Evolutionary conservation across 2,797 vertebrate species (phyloP), one percentile per base, ranked within the genome.

Genomic region (Hemitrygon akajei): DNA sequence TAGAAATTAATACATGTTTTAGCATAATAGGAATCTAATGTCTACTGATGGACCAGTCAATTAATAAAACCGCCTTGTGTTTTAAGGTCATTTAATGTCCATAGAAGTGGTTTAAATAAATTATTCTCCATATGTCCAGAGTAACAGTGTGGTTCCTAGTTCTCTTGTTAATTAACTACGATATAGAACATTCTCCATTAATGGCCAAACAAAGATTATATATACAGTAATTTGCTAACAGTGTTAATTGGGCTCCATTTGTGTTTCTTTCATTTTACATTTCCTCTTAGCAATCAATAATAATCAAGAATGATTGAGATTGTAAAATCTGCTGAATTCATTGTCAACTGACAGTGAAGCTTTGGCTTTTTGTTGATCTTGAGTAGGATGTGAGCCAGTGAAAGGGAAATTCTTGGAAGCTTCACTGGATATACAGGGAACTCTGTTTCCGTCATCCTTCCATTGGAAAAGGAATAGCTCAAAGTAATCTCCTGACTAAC

Each of bases 1-100:
- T 76, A n/a, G 27, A 93, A 93, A 93, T 93, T 93, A 93, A 93
- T 56, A 91, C 89, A 93, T 76, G 91, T 75, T 93, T 93, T 58
- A 93, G 40, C 40, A 75, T 76, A 93, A 93, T 93, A 93, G 71
- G 40, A 56, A 58, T 76, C 71, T 75, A 40, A 93, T 93, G 91
- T 76, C 91, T 76, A 58, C 91, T 93, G 69, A 93, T 93, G 71
- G 71, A 76, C 37, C 71, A 76, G 40, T 76, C 69, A 93, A 56
- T 93, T 93, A 93, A 93, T 93, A 71, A 93, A 22, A 73, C 69
- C 37, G 91, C 40, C 40, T 56, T 93, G 73, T 76, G 22, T 75
- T 92, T 93, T 93, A 71, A 93, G 91, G 91, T 93, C 91, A 93
- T 58, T 93, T 93, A 58, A 93, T 93, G 91, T 47, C 66, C 12